Conservation (phyloP, 2,888 invertebrate genomes). For the Caenorhabditis sp. region DNA sequence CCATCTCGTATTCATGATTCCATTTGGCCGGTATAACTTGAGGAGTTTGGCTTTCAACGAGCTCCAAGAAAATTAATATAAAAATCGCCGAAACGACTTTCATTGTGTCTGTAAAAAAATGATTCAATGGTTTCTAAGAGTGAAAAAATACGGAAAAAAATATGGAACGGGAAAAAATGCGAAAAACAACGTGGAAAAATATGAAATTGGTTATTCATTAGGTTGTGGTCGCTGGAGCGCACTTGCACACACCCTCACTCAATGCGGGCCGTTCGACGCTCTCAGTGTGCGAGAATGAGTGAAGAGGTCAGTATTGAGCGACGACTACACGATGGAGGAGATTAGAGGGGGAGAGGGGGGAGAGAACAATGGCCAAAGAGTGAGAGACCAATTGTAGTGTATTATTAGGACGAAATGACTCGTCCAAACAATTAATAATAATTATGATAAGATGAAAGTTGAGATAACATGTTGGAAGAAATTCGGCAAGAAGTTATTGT, state of each 20-base stretch:
- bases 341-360: neutral
- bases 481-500: neutral
- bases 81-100: neutral
- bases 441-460: neutral
- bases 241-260: neutral
- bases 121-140: too few species aligned
- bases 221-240: too few species aligned
- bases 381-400: neutral
- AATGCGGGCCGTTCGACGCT: neutral
- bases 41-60: constrained; percentile 7
- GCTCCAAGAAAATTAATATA: constrained; percentile 34
- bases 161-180: neutral
- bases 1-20: constrained; percentile 43
- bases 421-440: neutral
- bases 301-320: neutral
- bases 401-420: neutral
- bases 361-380: neutral
- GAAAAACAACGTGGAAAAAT: neutral
- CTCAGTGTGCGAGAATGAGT: neutral
- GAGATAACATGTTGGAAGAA: neutral
- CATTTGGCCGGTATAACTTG: constrained; percentile 62
- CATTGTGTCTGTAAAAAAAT: neutral
- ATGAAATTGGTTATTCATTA: neutral
- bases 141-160: neutral
- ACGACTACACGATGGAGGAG: neutral